phyloP scores from a whole-genome alignment of 2,888 invertebrate genomes.

The Alviniconcha strummeri region DNA sequence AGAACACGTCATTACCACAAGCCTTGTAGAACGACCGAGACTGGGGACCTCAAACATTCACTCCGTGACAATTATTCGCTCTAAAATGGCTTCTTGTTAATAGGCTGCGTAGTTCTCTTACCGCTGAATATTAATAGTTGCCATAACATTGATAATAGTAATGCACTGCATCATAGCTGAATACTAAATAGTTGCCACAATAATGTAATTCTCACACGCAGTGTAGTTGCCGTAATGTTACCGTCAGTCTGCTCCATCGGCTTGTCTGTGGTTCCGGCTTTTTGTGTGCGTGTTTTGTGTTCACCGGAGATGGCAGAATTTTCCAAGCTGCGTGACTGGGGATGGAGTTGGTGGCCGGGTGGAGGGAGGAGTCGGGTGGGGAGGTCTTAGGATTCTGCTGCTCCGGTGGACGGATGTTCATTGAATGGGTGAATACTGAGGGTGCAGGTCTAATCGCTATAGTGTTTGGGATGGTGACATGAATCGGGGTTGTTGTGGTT shows the following conservation, averaged over 20 bases:
- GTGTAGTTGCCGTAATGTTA: not conserved
- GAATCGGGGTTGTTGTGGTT: not conserved
- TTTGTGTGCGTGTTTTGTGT: not conserved
- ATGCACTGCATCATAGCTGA: not conserved
- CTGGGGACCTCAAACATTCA: not conserved
- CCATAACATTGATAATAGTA: too few species aligned
- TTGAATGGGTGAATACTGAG: too few species aligned
- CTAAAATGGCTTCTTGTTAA: too few species aligned
- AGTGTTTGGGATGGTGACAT: too few species aligned
- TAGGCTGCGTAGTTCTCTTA: too few species aligned
- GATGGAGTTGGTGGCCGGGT: not conserved
- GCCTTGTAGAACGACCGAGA: not conserved
- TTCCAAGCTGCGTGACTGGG: too few species aligned
- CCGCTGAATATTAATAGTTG: too few species aligned
- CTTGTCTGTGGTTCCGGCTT: not conserved
- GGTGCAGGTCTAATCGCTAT: not conserved
- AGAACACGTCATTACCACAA: not conserved
- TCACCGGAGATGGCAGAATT: too few species aligned
- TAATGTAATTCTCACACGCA: not conserved
- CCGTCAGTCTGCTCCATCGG: not conserved
- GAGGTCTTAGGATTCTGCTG: not conserved
- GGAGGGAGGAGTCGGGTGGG: not conserved
- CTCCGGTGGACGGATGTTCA: too few species aligned
- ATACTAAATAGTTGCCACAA: not conserved
- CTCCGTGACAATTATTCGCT: not conserved